Base-by-base conservation (phyloP, 2,797 vertebrate genomes). In the Acanthurus lineatus region DNA sequence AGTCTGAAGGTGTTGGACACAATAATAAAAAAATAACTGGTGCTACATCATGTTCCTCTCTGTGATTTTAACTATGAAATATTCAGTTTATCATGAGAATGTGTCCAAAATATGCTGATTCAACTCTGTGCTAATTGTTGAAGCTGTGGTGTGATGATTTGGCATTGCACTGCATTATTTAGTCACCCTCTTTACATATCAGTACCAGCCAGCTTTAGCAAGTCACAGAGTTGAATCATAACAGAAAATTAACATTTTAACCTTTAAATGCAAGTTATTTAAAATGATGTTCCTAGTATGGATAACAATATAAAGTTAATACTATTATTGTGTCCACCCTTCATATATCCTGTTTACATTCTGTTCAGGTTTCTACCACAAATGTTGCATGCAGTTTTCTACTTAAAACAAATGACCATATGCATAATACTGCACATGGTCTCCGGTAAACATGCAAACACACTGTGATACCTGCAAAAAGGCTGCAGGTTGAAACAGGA, bases 1-100 rank as follows among this genome's bases (percentile, higher is more conserved):
- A 66, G 61, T 73, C 78, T 83, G 79, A 40, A 86, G 77, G 73
- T 51, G 68, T 64, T 65, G 78, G 85, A 85, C 79, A 89, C 75
- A 82, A 47, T 66, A 72, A 75, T 40, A 62, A 61, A 53, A 68
- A 45, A 44, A 63, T 40, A 38, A 73, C 28, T 40, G 67, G 40
- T 64, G 54, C 25, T 79, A 48, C 58, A 79, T 63, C 58, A 6
- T 42, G 9, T 42, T 10, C 40, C 40, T 42, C 8, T 72, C 65
- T 70, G 38, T 53, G 17, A 76, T n/a, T 32, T 73, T 32, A 49
- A n/a, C 12, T 45, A 15, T 14, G 17, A 40, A 56, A 19, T 47
- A 16, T 58, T 57, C 17, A 62, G 44, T 52, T 67, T 63, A 49
- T 69, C 9, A 45, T 49, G 42, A 52, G 44, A 65, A 16, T 25